Evolutionary conservation across 1,140 invertebrate species (phyloP).

Genomic region (Ips nitidus): DNA sequence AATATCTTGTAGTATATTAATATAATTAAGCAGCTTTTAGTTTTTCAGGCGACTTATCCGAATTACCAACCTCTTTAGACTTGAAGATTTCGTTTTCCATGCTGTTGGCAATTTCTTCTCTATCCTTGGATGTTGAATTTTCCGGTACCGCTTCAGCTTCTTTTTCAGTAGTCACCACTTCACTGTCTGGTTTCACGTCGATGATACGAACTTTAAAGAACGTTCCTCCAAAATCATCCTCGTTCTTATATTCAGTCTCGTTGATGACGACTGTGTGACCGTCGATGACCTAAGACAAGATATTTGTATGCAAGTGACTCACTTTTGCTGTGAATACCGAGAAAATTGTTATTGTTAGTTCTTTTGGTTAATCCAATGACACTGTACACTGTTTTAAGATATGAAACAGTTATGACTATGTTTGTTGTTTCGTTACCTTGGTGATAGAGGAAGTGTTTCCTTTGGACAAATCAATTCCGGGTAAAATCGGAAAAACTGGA

Average conservation of each 20-base stretch:
- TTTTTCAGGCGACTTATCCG: slow-evolving; percentile 42
- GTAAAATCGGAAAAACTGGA: slow-evolving; percentile 40
- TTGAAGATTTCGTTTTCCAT: slow-evolving; percentile 46
- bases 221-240: slow-evolving; percentile 51
- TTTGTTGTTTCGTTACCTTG: slow-evolving; percentile 52
- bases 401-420: neutral
- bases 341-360: too few species aligned
- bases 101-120: slow-evolving; percentile 44
- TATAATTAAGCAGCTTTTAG: slow-evolving; percentile 28
- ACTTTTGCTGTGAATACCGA: neutral
- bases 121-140: slow-evolving; percentile 28
- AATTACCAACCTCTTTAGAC: slow-evolving; percentile 48
- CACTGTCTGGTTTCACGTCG: slow-evolving; percentile 55
- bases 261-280: slow-evolving; percentile 61
- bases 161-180: slow-evolving; percentile 45
- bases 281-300: slow-evolving; percentile 55
- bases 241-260: slow-evolving; percentile 57
- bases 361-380: too few species aligned
- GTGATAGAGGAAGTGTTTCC: slow-evolving; percentile 59
- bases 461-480: slow-evolving; percentile 54
- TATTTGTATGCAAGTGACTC: slow-evolving; percentile 1
- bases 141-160: slow-evolving; percentile 36
- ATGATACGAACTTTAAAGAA: slow-evolving; percentile 57
- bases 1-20: neutral
- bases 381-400: too few species aligned